Conservation (phyloP, 2,888 invertebrate genomes). For the Trachelus tabidus region DNA sequence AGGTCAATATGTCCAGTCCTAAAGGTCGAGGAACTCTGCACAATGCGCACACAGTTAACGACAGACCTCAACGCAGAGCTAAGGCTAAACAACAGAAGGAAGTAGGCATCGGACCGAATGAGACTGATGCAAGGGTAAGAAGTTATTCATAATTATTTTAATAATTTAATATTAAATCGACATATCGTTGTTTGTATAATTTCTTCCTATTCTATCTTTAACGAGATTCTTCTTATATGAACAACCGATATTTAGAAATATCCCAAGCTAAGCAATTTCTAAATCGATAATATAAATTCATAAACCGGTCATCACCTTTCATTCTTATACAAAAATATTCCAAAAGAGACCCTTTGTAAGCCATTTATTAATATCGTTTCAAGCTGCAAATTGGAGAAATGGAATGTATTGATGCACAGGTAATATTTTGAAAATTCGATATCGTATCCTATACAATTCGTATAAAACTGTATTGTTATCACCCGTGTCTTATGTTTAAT, state of each 20-base stretch:
- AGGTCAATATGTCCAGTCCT: constrained; percentile 69
- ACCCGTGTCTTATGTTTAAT: background rate
- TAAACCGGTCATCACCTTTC: background rate
- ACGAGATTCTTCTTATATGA: background rate
- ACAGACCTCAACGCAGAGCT: constrained; percentile 60
- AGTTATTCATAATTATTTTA: constrained; percentile 23
- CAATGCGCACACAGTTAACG: constrained; percentile 63
- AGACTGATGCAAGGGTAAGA: constrained; percentile 72
- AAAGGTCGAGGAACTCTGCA: constrained; percentile 53
- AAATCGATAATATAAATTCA: background rate
- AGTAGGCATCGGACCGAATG: constrained; percentile 70
- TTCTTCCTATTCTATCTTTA: background rate
- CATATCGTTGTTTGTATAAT: background rate
- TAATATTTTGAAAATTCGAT: constrained; percentile 59
- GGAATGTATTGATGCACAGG: constrained; percentile 77
- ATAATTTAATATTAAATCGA: constrained; percentile 50
- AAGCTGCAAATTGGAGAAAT: constrained; percentile 71
- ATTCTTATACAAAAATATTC: constrained; percentile 11
- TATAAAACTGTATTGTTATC: background rate
- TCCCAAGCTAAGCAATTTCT: background rate
- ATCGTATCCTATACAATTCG: constrained; percentile 4
- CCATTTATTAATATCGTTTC: constrained; percentile 63
- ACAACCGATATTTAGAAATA: background rate
- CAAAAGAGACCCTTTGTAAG: constrained; percentile 16
- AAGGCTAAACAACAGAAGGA: constrained; percentile 68